Percentiles rank a stretch among this genome's conserved stretches.
These are phyloP conservation scores for Rhynchonycteris naso DNA, from an alignment of 2,797 vertebrate species.

Conservation along the genomic window DNA sequence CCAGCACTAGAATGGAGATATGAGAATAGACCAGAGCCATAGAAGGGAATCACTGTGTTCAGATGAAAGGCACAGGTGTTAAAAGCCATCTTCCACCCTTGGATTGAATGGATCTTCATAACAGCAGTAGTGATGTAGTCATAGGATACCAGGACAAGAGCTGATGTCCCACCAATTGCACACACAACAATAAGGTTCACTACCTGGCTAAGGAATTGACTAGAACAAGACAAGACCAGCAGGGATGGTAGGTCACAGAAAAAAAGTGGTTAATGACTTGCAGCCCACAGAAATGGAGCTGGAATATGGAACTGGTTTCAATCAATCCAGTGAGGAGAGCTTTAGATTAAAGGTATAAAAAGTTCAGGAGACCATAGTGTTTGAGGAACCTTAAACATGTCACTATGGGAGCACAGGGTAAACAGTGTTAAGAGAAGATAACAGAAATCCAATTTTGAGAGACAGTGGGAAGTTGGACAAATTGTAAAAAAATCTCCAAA, in stretches of 20 bases:
- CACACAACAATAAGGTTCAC: slow-evolving; percentile 64
- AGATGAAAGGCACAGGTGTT: slow-evolving; percentile 70
- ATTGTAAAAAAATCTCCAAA: neutral
- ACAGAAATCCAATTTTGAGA: neutral
- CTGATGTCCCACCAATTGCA: slow-evolving; percentile 36
- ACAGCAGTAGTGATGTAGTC: slow-evolving; percentile 57
- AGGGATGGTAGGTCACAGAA: slow-evolving; percentile 75
- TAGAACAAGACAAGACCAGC: slow-evolving; percentile 69
- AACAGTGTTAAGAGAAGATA: neutral
- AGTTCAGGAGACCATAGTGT: neutral
- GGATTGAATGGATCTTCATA: slow-evolving; percentile 55
- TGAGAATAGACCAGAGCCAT: slow-evolving; percentile 69
- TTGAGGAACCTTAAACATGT: neutral
- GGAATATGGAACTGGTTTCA: slow-evolving; percentile 66
- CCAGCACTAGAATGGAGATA: slow-evolving; percentile 48
- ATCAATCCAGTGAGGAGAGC: slow-evolving; percentile 57
- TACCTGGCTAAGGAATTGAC: slow-evolving; percentile 55
- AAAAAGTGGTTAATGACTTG: slow-evolving; percentile 73
- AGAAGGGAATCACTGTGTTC: slow-evolving; percentile 60
- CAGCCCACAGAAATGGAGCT: slow-evolving; percentile 66
- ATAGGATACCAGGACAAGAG: slow-evolving; percentile 68
- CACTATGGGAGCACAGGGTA: neutral
- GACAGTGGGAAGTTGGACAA: neutral
- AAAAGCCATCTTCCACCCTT: slow-evolving; percentile 66
- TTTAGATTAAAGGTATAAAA: neutral